Base-by-base conservation (phyloP, 2,888 invertebrate genomes). In the Andrena haemorrhoa region DNA sequence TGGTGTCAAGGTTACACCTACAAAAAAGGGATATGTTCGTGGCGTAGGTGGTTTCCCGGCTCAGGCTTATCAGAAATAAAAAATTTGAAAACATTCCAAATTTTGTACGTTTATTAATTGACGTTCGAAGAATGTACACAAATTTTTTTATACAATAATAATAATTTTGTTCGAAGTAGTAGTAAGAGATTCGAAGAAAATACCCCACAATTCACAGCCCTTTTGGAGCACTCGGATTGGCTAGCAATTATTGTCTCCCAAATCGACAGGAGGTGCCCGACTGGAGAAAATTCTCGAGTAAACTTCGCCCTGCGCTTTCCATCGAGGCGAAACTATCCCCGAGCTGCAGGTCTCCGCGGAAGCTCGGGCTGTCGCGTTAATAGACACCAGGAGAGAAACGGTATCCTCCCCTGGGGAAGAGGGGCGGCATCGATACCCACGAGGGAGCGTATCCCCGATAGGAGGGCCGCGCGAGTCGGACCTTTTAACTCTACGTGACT, bases 371-470 rank as follows among this genome's bases (percentile, higher is more conserved):
- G 63, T 53, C 56, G 58, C 76, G 76, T 64, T 72, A 76, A 76
- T 56, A 47, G 71, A 64, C 41, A 71, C 31, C 33, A n/a, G 51
- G 41, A 69, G 61, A 53, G 75, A 75, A 63, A 75, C 70, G 51
- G 29, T 63, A 56, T 70, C 70, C 53, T 31, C 58, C 41, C n/a
- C 26, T 33, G 26, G 8, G 2, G 16, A 31, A 5, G 56, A 23
- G 23, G 16, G 29, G 6, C 29, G 35, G 58, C 10, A 74, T 58
- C 65, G 73, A 74, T 74, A 65, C 65, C 65, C 47, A 47, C 31
- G 47, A 65, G 65, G 47, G 41, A 33, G 64, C 51, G 1, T 4
- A 16, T 16, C 20, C 35, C 41, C 72, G 35, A 64, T 41, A 20
- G 65, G 47, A 31, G 58, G 7, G n/a, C 3, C 65, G 16, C 5